Evolutionary conservation across 2,113 vertebrate genomes (phyloP).

Genomic region (Podarcis raffonei): DNA sequence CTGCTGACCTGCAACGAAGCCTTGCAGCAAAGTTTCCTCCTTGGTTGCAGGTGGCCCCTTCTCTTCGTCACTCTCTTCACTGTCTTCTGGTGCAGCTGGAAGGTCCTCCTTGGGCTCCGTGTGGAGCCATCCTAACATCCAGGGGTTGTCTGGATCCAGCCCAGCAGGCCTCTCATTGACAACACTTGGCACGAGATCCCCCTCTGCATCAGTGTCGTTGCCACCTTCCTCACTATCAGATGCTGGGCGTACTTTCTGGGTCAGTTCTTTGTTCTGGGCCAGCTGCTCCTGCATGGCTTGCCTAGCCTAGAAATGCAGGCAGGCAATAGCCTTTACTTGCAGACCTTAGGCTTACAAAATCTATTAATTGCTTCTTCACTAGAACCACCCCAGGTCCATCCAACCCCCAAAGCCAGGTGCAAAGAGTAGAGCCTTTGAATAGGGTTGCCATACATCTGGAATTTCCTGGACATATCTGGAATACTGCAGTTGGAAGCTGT

Average conservation of each 20-base stretch:
- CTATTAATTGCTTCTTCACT: background rate
- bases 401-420: too few relatives aligned
- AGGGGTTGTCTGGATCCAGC: constrained; percentile 77
- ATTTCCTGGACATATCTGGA: too few relatives aligned
- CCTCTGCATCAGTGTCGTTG: constrained; percentile 47
- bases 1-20: constrained; percentile 77
- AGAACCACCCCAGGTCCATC: too few relatives aligned
- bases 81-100: background rate
- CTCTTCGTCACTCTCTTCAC: constrained; percentile 34
- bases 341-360: background rate
- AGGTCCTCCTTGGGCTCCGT: constrained; percentile 49
- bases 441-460: too few relatives aligned
- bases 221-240: constrained; percentile 71
- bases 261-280: constrained; percentile 88
- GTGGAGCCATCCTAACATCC: constrained; percentile 84
- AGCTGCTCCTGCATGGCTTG: constrained; percentile 93
- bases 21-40: constrained; percentile 81
- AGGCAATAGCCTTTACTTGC: fast-evolving
- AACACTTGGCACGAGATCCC: constrained; percentile 63
- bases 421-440: background rate
- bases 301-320: constrained; percentile 77
- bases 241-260: constrained; percentile 76
- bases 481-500: too few relatives aligned
- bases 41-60: constrained; percentile 65
- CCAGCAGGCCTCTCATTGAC: constrained; percentile 71